Evolutionary conservation across 2,888 invertebrate species (phyloP), one percentile per base, ranked within the genome.

Genomic region (Agrochola macilenta): DNA sequence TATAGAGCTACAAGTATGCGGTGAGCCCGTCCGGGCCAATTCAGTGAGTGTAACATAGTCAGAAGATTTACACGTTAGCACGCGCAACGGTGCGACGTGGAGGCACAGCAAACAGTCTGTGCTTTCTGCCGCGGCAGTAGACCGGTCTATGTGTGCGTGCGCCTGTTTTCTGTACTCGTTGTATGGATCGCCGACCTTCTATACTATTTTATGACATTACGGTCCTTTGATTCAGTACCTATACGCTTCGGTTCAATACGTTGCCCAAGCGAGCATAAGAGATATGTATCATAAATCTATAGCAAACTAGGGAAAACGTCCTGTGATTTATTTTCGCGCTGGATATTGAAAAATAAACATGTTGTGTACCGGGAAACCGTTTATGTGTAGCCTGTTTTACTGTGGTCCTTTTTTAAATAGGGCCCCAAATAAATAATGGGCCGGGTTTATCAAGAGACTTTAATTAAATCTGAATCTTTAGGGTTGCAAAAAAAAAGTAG

Each of bases 281-380:
- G 75, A 71, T 69, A 81, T 74, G 79, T 71, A 84, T 84, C 83
- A 71, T 83, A 77, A 81, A 83, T 81, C 73, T 69, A 52, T 23
- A 60, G 35, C 76, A 61, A 63, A 70, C 54, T 74, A 57, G 68
- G 81, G 64, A 74, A 76, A 77, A 73, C 26, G 60, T 52, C 68
- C 9, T 39, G 7, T 81, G 81, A 83, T 83, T 83, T 83, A 83
- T 73, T 60, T 65, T 49, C 30, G 39, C n/a, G 17, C 0, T 60
- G 64, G n/a, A 58, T 79, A 72, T 83, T 82, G 68, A 79, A 79
- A 78, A 79, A 83, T 65, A 79, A 79, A 79, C 66, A 79, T 43
- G 57, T 70, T 43, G 57, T 70, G 57, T 70, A 73, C 58, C 17
- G 58, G 14, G 14, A 26, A 61, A 49, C 17, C 52, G 43, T 43